Percentiles rank a stretch among this genome's conserved stretches.
Evolutionary conservation across 2,113 vertebrate species (phyloP).

Genomic region (Hyaena hyaena): DNA sequence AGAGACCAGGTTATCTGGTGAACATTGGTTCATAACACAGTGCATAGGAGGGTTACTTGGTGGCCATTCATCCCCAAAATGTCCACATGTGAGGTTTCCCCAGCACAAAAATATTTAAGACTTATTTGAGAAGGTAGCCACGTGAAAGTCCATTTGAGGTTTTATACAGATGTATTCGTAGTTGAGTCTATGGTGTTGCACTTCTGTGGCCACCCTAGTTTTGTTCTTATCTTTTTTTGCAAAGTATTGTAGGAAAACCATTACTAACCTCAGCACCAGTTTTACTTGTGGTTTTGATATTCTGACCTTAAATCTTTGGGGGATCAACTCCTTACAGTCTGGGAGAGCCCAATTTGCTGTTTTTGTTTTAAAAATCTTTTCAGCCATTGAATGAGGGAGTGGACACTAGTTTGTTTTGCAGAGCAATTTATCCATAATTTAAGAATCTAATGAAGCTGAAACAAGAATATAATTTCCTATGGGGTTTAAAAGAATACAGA

Average conservation of each 20-base stretch:
- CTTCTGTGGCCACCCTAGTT: background rate
- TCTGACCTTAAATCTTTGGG: background rate
- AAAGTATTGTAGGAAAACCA: background rate
- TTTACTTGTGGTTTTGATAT: constrained; percentile 9
- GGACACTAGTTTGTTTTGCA: background rate
- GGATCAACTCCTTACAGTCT: background rate
- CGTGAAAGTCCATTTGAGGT: background rate
- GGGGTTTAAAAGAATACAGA: background rate
- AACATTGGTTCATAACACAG: rapidly evolving
- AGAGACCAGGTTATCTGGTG: background rate
- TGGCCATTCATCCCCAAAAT: background rate
- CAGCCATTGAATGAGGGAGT: background rate
- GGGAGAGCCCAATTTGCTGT: background rate
- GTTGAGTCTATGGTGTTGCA: background rate
- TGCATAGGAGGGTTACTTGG: rapidly evolving
- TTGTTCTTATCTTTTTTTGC: background rate
- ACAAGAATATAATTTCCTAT: background rate
- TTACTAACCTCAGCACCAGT: background rate
- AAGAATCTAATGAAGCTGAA: background rate
- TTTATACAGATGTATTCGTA: background rate
- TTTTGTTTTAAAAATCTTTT: constrained; percentile 14
- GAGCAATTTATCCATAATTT: background rate
- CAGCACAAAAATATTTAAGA: background rate
- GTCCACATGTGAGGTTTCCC: background rate
- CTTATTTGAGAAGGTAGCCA: background rate